Percentiles rank a stretch among this genome's conserved stretches.
Evolutionary conservation across 2,797 vertebrate species (phyloP).

Genomic region (Anguilla megastoma): DNA sequence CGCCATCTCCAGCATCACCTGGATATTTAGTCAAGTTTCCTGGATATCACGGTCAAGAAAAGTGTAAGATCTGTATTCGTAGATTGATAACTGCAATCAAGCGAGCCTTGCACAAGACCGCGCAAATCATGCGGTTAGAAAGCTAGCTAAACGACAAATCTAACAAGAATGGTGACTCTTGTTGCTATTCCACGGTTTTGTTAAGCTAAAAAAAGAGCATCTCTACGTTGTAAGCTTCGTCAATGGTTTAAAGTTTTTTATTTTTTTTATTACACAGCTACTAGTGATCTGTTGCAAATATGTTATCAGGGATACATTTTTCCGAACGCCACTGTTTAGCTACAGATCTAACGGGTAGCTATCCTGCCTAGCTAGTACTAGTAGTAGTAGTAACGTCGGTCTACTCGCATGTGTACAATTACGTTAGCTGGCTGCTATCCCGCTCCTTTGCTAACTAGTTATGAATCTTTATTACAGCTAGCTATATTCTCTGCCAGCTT

Average conservation of each 20-base stretch:
- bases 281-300: background rate
- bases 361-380: background rate
- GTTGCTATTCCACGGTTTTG: background rate
- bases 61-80: background rate
- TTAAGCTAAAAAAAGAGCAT: background rate
- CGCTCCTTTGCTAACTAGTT: conserved; percentile 20
- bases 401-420: conserved; percentile 10
- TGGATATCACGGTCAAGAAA: background rate
- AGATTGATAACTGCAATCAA: background rate
- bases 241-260: background rate
- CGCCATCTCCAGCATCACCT: background rate
- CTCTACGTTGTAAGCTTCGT: background rate
- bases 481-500: background rate
- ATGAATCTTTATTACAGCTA: background rate
- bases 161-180: background rate
- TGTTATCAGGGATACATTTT: background rate
- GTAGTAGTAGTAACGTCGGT: background rate
- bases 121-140: background rate
- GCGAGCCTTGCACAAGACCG: background rate
- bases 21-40: background rate
- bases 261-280: background rate
- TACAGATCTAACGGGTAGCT: background rate
- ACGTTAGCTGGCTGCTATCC: background rate
- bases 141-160: conserved; percentile 7
- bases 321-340: background rate